These are phyloP conservation scores for Geodia barretti DNA, from an alignment of 37 sponge, comb jelly and placozoan genomes.

Conservation along the genomic window DNA sequence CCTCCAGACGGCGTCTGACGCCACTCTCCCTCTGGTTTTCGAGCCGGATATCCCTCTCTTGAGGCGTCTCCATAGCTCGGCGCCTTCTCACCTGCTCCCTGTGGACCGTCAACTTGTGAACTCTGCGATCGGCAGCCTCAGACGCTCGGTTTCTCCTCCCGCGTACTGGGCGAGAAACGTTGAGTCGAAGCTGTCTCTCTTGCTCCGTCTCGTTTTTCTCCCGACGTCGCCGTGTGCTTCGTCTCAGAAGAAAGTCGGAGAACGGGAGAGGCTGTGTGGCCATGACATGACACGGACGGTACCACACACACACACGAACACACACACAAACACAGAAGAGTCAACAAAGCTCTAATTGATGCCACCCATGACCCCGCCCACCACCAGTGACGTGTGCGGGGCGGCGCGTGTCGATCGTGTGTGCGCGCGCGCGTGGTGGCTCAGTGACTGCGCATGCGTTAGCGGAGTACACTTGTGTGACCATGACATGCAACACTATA, in stretches of 20 bases:
- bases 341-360: no score
- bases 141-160: background rate
- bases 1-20: background rate
- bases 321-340: no score
- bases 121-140: background rate
- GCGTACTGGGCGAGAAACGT: background rate
- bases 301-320: no score
- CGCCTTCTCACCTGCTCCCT: background rate
- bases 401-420: no score
- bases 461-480: no score
- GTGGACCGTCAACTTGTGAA: background rate
- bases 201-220: background rate
- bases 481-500: no score
- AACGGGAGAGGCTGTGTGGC: background rate
- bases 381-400: no score
- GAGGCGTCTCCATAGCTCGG: background rate
- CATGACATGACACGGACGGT: background rate
- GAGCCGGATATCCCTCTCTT: background rate
- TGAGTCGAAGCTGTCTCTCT: background rate
- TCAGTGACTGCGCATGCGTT: no score
- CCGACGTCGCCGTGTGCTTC: background rate
- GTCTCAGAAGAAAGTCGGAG: background rate
- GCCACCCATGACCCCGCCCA: no score
- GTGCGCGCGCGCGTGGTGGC: no score
- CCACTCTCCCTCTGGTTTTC: background rate